Evolutionary conservation across 1,140 invertebrate genomes (phyloP).

Genomic region (Medauroidea extradentata): DNA sequence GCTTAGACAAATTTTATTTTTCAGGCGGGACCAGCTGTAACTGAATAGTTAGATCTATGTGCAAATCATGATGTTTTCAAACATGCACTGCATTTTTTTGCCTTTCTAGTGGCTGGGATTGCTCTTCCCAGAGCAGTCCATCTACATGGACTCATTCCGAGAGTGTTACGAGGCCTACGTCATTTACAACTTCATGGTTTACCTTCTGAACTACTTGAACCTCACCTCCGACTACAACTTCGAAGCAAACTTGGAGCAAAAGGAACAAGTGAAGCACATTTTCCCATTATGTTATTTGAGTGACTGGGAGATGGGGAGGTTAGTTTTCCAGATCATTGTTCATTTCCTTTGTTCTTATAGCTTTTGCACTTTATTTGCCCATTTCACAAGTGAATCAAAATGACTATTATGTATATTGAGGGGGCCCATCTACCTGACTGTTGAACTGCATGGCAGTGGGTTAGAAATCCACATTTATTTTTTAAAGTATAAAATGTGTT

Average conservation of each 20-base stretch:
- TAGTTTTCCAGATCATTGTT: conserved; percentile 27
- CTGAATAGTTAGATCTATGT: no score
- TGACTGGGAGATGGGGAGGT: conserved; percentile 84
- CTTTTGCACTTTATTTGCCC: not conserved
- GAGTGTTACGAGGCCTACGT: conserved; percentile 97
- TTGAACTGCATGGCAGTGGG: no score
- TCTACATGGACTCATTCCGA: conserved; percentile 86
- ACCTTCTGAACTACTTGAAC: conserved; percentile 85
- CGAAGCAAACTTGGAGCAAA: conserved; percentile 74
- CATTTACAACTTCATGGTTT: conserved; percentile 97
- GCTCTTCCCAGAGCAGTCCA: conserved; percentile 74
- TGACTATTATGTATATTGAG: no score
- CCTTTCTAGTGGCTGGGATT: conserved; percentile 74
- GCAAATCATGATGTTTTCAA: no score
- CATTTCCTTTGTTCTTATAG: not conserved
- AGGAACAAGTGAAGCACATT: conserved; percentile 78
- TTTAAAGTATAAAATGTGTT: no score
- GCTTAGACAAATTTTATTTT: no score
- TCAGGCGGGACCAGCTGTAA: no score
- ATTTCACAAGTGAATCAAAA: no score
- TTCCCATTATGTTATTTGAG: conserved; percentile 80
- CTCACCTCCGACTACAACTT: conserved; percentile 67
- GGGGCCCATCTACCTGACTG: no score
- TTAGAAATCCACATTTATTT: no score
- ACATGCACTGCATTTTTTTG: no score